Evolutionary conservation across 2,113 vertebrate genomes (phyloP).

Genomic region (Alligator mississippiensis): DNA sequence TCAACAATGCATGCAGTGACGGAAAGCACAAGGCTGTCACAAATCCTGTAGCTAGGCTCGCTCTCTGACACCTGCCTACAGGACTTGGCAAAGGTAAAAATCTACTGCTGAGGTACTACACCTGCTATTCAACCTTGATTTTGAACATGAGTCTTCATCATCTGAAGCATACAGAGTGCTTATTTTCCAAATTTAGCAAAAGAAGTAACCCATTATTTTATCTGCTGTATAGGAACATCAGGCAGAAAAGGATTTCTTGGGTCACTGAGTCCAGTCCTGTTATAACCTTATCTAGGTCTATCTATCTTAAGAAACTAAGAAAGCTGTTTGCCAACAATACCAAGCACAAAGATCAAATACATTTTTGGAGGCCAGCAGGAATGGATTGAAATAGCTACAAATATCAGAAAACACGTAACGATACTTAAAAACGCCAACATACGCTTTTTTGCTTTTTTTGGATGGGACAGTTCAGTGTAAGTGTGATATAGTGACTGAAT

Average conservation of each 20-base stretch:
- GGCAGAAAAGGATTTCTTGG: background rate
- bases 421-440: too few species aligned
- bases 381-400: rapidly evolving
- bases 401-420: too few species aligned
- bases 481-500: background rate
- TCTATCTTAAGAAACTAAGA: too few species aligned
- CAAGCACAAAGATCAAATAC: background rate
- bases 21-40: too few species aligned
- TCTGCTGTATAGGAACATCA: background rate
- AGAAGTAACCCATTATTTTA: background rate
- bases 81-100: background rate
- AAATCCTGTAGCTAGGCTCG: too few species aligned
- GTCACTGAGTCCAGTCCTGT: background rate
- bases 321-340: too few species aligned
- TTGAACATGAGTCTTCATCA: too few species aligned
- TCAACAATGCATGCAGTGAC: background rate
- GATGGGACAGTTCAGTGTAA: background rate
- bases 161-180: too few species aligned
- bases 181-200: background rate
- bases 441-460: background rate
- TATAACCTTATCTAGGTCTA: background rate
- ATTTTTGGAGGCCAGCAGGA: background rate
- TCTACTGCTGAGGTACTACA: background rate
- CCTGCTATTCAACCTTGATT: background rate
- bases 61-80: too few species aligned